These are phyloP conservation scores for Halichoerus grypus DNA, from an alignment of 2,113 vertebrate genomes.

Conservation along the genomic window DNA sequence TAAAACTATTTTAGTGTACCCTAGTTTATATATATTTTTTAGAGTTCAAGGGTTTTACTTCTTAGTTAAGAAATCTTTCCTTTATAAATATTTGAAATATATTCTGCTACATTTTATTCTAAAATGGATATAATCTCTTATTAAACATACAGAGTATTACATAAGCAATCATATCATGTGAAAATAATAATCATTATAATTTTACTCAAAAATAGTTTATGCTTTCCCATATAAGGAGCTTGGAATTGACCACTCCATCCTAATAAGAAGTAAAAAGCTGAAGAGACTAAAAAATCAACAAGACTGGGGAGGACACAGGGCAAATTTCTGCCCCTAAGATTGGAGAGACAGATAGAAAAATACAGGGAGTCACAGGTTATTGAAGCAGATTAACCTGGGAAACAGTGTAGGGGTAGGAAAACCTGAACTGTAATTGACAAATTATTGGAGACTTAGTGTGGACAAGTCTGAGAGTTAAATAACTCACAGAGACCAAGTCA, in stretches of 20 bases:
- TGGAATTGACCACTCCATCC: neutral
- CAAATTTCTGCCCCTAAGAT: neutral
- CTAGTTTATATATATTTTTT: neutral
- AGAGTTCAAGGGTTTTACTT: neutral
- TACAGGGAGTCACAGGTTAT: neutral
- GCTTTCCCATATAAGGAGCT: neutral
- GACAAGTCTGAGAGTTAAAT: neutral
- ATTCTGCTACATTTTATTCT: neutral
- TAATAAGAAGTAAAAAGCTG: neutral
- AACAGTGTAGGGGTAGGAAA: neutral
- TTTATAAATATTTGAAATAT: neutral
- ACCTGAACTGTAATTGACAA: neutral
- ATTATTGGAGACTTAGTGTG: neutral
- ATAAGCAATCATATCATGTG: neutral
- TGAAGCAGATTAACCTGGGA: neutral
- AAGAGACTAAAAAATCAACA: neutral
- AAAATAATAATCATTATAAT: slow-evolving; percentile 2
- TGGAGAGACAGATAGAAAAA: neutral
- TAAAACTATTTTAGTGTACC: neutral
- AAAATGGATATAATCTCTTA: neutral
- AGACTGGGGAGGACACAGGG: neutral
- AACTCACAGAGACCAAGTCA: no score
- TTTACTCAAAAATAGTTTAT: neutral
- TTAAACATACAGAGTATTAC: neutral
- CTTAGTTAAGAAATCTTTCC: neutral